Base-by-base conservation (phyloP, 2,888 invertebrate genomes). In the Melieria omissa region DNA sequence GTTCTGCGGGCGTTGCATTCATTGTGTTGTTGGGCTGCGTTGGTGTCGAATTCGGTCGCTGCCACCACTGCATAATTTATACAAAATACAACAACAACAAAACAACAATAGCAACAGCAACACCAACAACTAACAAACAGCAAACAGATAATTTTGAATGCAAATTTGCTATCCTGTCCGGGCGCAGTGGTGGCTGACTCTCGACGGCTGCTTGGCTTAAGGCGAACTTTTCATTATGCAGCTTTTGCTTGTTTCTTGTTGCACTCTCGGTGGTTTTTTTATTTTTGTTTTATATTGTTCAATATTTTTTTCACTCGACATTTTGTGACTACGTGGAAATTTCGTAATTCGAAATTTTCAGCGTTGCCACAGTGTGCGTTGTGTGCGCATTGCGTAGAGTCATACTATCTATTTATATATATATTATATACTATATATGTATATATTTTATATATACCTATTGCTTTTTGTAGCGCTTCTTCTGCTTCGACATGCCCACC, bases 111-210 rank as follows among this genome's bases (percentile, higher is more conserved):
- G 29, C 29, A 29, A 29, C 2, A 29, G 29, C 29, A 29, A 29
- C 29, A 29, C 29, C 29, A 29, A 29, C 29, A 29, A 29, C 29
- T 3, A 29, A 29, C 29, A 29, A 29, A 29, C 29, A 75, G 45
- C 65, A 69, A 65, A 65, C 65, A 73, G 65, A 74, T 71, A 60
- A 74, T 71, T 74, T 74, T 60, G 66, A 73, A 74, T 76, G 73
- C 74, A 74, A 75, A 76, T 76, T 76, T 75, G 73, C 73, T 71
- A 63, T 65, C 29, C 57, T 47, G 52, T 29, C 52, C 12, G 9
- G n/a, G 49, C 9, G 6, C 52, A 12, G 52, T 9, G n/a, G 52
- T 9, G n/a, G 10, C 10, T 41, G 16, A n/a, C 42, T n/a, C 60
- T 55, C 16, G 55, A 6, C 46, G 29, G 29, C 10, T 42, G 1